Evolutionary conservation across 1,140 invertebrate species (phyloP), one percentile per base, ranked within the genome.

Genomic region (Drosophila hydei): DNA sequence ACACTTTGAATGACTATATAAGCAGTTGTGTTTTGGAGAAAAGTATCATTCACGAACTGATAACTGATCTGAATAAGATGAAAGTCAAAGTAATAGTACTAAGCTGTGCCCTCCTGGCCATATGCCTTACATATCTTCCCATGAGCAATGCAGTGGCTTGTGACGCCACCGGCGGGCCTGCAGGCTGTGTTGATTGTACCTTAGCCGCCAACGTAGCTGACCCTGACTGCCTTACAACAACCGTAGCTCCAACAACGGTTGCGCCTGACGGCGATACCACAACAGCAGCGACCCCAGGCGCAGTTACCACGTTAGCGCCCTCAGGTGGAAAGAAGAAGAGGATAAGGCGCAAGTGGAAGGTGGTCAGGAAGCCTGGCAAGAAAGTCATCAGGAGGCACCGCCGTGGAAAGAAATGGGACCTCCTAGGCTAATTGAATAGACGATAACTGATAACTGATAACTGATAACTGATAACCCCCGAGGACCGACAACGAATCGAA

Each of bases 41-140:
- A 21, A 9, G 3, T 59, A 67, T 59, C 63, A 67, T 21, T 59
- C n/a, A 33, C 4, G 14, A 7, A 42, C 30, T 33, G 38, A 42
- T 16, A 36, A 56, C 16, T 36, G 21, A 14, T 43, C 25, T 42
- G n/a, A 19, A 0, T 8, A 56, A 67, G 4, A 67, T 67, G 63
- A 56, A 25, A 30, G 7, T 25, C 4, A 51, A 25, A 50, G 27
- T 23, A 18, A 18, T 59, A 9, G 9, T 21, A 12, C 42, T 67
- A 16, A 25, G 33, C 4, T 65, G 62, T 14, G 62, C 27, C 30
- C 12, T 65, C 30, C 4, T 65, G 19, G 52, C 42, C 42, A 56
- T 58, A n/a, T 56, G 43, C 21, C 11, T 65, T 2, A 19, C 33
- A 16, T 30, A 40, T 12, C 14, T 65, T 19, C 62, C 62, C 14